Percentiles rank a stretch among this genome's conserved stretches.
Conservation (phyloP, 2,113 vertebrate species). For the Passer domesticus region DNA sequence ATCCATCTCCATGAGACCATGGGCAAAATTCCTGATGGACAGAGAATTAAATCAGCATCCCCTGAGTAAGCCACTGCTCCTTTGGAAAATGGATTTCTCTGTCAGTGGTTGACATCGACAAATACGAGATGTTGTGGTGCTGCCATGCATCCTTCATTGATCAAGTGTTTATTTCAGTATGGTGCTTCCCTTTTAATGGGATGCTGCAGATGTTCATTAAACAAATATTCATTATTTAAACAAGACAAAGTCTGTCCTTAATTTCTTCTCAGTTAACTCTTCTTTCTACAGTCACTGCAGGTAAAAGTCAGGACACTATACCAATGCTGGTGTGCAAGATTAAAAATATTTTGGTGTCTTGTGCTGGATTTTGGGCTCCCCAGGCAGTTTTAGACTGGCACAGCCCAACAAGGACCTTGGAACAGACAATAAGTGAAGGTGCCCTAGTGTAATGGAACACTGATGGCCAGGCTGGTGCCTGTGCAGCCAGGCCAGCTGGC, state of each 20-base stretch:
- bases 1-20: background rate
- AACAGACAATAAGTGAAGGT: background rate
- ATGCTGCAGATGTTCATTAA: background rate
- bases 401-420: background rate
- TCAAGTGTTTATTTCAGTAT: background rate
- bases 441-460: accelerated
- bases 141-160: background rate
- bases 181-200: background rate
- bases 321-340: background rate
- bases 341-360: background rate
- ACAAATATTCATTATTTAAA: background rate
- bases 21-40: background rate
- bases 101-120: background rate
- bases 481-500: background rate
- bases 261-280: background rate
- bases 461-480: background rate
- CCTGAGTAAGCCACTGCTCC: background rate
- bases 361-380: background rate
- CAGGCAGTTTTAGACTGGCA: background rate
- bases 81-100: background rate
- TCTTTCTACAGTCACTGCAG: background rate
- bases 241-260: background rate
- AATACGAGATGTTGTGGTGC: background rate
- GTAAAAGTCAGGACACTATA: background rate
- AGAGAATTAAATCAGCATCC: background rate